Evolutionary conservation across 2,113 vertebrate species (phyloP).

Genomic region (Thalassarche chlororhynchos): DNA sequence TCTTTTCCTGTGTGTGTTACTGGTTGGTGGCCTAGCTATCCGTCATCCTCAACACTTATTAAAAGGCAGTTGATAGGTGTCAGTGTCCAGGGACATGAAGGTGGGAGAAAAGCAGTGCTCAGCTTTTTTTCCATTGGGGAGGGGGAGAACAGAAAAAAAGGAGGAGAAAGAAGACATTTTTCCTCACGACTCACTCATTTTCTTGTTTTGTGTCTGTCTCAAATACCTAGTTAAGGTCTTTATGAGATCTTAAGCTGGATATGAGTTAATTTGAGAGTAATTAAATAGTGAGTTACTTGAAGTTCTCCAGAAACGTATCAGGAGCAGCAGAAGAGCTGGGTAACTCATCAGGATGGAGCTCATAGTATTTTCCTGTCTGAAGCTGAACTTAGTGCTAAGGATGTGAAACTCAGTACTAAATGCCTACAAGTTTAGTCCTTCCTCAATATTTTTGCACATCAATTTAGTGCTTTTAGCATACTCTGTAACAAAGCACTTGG

Average conservation of each 20-base stretch:
- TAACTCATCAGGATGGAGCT: not conserved
- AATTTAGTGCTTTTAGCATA: not conserved
- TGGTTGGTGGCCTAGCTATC: not conserved
- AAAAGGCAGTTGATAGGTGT: not conserved
- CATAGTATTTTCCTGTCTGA: not conserved
- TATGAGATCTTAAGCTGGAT: not conserved
- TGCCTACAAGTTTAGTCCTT: not conserved
- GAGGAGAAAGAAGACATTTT: not conserved
- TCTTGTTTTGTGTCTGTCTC: not conserved
- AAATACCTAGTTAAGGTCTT: not conserved
- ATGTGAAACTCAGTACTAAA: not conserved
- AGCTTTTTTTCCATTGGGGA: not conserved
- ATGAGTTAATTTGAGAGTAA: not conserved
- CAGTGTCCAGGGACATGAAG: not conserved
- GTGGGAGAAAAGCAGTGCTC: not conserved
- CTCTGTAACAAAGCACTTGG: not conserved
- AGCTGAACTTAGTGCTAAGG: not conserved
- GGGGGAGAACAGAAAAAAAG: not conserved
- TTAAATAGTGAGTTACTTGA: not conserved
- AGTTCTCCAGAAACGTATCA: not conserved
- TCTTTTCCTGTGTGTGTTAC: not conserved
- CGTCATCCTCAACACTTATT: not conserved
- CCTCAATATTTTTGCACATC: not conserved
- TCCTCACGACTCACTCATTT: rapidly evolving
- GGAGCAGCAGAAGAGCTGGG: not conserved